Conservation (phyloP, 2,113 vertebrate species). For the Bujurquina vittata region DNA sequence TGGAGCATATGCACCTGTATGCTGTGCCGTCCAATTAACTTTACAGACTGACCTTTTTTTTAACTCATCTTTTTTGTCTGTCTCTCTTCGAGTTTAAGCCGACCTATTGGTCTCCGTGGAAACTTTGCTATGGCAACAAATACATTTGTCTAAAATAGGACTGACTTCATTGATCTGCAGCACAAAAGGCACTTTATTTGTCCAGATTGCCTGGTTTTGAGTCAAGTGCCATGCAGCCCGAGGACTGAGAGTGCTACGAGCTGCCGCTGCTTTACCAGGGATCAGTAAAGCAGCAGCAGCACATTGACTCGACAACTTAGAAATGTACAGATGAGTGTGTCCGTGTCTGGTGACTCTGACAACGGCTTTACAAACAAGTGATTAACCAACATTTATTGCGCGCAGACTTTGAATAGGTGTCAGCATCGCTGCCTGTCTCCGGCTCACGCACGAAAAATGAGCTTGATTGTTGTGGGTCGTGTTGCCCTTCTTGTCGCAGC, state of each 20-base stretch:
- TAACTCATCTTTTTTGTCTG: background rate
- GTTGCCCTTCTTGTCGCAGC: constrained; percentile 1
- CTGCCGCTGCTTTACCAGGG: background rate
- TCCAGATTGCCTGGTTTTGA: constrained; percentile 35
- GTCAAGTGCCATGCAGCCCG: constrained; percentile 25
- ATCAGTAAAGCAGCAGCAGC: background rate
- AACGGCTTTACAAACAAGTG: background rate
- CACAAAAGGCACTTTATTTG: constrained; percentile 51
- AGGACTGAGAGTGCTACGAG: background rate
- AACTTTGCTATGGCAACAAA: constrained; percentile 80
- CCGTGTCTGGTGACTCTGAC: background rate
- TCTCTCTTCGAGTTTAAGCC: constrained; percentile 48
- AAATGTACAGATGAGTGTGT: constrained; percentile 6
- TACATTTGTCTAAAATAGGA: constrained; percentile 68
- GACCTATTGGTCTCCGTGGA: constrained; percentile 73
- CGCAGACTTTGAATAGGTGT: background rate
- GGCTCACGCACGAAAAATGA: background rate
- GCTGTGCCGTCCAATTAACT: constrained; percentile 12
- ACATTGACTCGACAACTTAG: background rate
- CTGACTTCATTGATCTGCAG: constrained; percentile 58
- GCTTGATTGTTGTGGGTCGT: background rate
- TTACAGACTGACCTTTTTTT: background rate
- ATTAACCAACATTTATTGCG: background rate
- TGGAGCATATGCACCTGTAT: constrained; percentile 7
- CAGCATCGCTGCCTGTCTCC: background rate